Conservation (phyloP, 2,888 invertebrate genomes). For the Oxyteleia sp. region DNA sequence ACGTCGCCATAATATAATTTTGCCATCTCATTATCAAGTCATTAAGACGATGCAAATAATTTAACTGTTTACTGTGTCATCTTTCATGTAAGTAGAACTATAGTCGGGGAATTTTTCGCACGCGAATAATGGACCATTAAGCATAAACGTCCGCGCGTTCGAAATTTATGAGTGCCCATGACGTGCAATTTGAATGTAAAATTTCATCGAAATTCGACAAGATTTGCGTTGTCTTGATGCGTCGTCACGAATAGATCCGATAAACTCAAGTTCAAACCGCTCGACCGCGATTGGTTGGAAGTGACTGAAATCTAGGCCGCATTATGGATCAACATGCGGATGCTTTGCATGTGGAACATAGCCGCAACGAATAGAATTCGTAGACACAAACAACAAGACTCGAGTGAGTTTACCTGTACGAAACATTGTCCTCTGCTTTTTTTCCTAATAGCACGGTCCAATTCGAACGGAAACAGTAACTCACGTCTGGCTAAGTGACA, state of each 20-base stretch:
- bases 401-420: conserved; percentile 34
- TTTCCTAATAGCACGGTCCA: background rate
- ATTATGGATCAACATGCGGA: conserved; percentile 82
- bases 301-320: conserved; percentile 81
- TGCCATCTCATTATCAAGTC: conserved; percentile 2
- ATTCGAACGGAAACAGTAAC: conserved; percentile 25
- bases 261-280: conserved; percentile 77
- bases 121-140: conserved; percentile 28
- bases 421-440: too few relatives aligned
- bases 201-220: conserved; percentile 47
- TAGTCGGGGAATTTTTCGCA: conserved; percentile 14
- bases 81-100: background rate
- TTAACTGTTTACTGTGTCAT: background rate
- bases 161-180: conserved; percentile 23
- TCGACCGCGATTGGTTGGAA: conserved; percentile 74
- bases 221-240: conserved; percentile 65
- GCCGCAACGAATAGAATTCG: conserved; percentile 67
- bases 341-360: conserved; percentile 74
- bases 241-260: conserved; percentile 75
- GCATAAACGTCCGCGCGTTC: conserved; percentile 12
- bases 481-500: too few relatives aligned
- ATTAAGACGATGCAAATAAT: background rate
- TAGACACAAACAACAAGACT: conserved; percentile 35
- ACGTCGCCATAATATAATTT: background rate
- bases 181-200: conserved; percentile 48